Base-by-base conservation (phyloP, 2,797 vertebrate genomes). In the Molossus alvarezi region DNA sequence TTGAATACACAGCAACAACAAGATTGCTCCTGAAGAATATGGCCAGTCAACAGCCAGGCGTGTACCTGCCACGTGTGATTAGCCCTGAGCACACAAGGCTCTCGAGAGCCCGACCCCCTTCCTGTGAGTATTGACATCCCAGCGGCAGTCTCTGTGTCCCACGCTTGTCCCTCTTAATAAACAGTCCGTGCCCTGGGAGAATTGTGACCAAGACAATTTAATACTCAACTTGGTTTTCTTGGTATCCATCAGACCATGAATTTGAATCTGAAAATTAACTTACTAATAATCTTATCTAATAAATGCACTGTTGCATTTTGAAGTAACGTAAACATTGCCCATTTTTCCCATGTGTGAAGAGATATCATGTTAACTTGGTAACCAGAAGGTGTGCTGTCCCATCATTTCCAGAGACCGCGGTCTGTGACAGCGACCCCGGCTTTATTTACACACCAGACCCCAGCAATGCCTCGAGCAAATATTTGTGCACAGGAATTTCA, bases 101-200 rank as follows among this genome's bases (percentile, higher is more conserved):
- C 3, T 0, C 4, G 4, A 1, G 29, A 12, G 29, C 6, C 27
- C 20, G 29, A 9, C 23, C 10, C 1, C 5, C 41, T 67, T 48
- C 71, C 18, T 0, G 1, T 13, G 37, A 37, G 0, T 3, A 1
- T 0, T 13, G 2, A n/a, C 51, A 37, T 9, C 27, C 51, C 1
- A 4, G 17, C n/a, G 37, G 25, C 12, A 29, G 14, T 9, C 27
- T 51, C 27, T 4, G 0, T n/a, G 25, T 29, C 25, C 18, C 29
- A 14, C 53, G 33, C 25, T 12, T 23, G 14, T 14, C 45, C 20
- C 3, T 57, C 18, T 4, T 33, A 23, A 58, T 29, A 27, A 29
- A 71, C 23, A 37, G 21, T 9, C 12, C 1, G 20, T 1, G 10
- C 12, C n/a, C 15, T 20, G 3, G 58, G 57, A 21, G 18, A 37